These are phyloP conservation scores for Hemiscyllium ocellatum DNA, from an alignment of 2,113 vertebrate genomes.

Conservation along the genomic window DNA sequence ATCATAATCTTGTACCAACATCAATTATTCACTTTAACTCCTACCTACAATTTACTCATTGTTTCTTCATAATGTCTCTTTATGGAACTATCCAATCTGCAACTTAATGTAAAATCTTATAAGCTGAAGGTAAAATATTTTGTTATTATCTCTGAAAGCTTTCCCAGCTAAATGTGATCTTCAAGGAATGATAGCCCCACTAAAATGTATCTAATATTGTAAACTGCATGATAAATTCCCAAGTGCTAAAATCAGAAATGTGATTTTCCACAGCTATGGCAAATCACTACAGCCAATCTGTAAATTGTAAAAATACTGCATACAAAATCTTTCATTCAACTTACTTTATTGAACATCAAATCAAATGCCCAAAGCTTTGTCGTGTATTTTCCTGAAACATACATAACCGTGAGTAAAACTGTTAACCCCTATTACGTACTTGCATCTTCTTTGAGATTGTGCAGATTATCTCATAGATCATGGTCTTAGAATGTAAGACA, in stretches of 20 bases:
- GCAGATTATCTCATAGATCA: not conserved
- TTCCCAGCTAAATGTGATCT: not conserved
- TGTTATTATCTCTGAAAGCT: not conserved
- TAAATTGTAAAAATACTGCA: not conserved
- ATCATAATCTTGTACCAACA: not conserved
- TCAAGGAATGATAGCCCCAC: not conserved
- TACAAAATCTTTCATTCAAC: conserved; percentile 18
- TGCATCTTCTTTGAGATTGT: not conserved
- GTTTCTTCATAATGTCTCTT: not conserved
- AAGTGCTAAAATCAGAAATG: not conserved
- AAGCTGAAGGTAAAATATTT: not conserved
- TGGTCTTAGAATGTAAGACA: not conserved
- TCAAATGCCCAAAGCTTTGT: not conserved
- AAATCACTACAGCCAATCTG: not conserved
- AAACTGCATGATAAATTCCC: not conserved
- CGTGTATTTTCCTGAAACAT: not conserved
- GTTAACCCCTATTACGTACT: not conserved
- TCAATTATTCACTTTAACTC: not conserved
- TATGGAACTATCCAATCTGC: not conserved
- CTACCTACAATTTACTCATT: not conserved
- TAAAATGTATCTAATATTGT: not conserved
- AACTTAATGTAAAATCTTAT: not conserved
- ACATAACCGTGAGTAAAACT: not conserved
- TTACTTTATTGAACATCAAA: not conserved
- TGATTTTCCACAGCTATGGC: not conserved